phyloP scores from a whole-genome alignment of 2,797 vertebrate genomes.

The Sylvilagus floridanus region DNA sequence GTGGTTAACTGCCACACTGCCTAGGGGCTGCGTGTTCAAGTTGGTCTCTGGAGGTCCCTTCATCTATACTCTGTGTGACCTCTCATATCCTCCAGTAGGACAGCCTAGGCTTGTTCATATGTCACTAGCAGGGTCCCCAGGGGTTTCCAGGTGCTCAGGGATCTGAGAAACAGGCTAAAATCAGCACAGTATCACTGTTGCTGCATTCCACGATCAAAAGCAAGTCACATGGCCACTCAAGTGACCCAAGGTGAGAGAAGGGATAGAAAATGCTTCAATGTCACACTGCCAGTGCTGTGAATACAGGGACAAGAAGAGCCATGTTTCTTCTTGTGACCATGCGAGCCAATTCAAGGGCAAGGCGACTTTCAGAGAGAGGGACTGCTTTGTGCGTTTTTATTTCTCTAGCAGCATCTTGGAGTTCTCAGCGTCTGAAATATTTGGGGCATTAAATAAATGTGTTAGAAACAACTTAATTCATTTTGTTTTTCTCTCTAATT shows the following conservation, averaged over 20 bases:
- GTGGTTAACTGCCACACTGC: background rate
- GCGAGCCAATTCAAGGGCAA: background rate
- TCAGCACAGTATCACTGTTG: background rate
- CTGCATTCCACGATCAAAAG: background rate
- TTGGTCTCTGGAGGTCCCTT: background rate
- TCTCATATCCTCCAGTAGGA: background rate
- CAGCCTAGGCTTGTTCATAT: background rate
- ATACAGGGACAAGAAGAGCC: background rate
- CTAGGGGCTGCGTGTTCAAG: background rate
- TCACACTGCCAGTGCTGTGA: background rate
- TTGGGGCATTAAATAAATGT: constrained; percentile 7
- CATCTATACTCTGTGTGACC: background rate
- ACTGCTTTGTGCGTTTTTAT: background rate
- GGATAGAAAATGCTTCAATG: background rate
- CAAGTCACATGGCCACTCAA: background rate
- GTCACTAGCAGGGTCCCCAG: too few relatives aligned
- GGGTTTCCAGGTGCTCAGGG: background rate
- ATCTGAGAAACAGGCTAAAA: background rate
- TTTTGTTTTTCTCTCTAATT: constrained; percentile 44
- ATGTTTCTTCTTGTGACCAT: background rate
- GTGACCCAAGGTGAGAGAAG: too few relatives aligned
- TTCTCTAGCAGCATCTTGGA: background rate
- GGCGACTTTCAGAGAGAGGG: background rate
- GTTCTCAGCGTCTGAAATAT: background rate
- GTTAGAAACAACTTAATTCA: constrained; percentile 45